Base-by-base conservation (phyloP, 2,888 invertebrate genomes). In the Thereva nobilitata region DNA sequence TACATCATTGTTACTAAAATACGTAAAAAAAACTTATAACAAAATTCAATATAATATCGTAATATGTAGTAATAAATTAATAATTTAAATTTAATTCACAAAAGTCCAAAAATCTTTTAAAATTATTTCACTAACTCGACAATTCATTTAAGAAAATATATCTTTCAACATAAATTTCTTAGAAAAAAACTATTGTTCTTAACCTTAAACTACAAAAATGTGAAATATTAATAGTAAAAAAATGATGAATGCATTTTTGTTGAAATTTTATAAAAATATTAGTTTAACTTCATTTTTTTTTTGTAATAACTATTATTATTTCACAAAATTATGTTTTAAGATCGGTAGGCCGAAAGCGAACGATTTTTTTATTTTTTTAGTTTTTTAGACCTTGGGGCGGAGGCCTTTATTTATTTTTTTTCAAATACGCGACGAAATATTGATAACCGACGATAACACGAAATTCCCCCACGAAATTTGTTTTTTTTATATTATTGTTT, bases 371-470 rank as follows among this genome's bases (percentile, higher is more conserved):
- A 54, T 55, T 23, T 23, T 23, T 23, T 23, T 23, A 2, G 1
- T 23, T 50, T 70, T 76, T 76, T 74, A 74, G 76, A 80, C 76
- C 74, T 74, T 77, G 80, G 79, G 80, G 80, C 80, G 80, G 77
- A 77, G 75, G 77, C 77, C 78, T 75, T 73, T 73, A 49, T 55
- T 12, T 23, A 23, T 23, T 23, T 23, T 23, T 23, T 2, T 23
- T 42, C 70, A 69, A 47, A 64, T 68, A 73, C 78, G 77, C 79
- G 78, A 73, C 71, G 71, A 69, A 61, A 66, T 23, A 23, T 23
- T 23, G 23, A 23, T 54, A 73, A 72, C 72, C 72, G 72, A 77
- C 77, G 75, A 76, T 75, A 66, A 71, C 71, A 75, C 77, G 77
- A 78, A 72, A 74, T 69, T 73, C 75, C 77, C 76, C 76, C 73